Conservation (phyloP, 1,140 invertebrate species). For the Amyelois transitella region DNA sequence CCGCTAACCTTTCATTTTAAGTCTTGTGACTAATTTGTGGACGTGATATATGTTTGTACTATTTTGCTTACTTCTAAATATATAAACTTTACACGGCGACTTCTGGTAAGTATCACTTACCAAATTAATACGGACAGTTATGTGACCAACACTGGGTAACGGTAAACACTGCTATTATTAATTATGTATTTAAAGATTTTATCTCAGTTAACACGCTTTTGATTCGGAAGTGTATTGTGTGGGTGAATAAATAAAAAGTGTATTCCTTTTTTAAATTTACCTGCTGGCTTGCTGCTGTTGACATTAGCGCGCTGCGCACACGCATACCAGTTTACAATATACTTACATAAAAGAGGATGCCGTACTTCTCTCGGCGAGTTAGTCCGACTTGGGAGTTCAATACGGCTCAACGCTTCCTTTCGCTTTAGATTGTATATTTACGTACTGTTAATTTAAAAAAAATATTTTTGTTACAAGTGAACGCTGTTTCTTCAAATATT, state of each 20-base stretch:
- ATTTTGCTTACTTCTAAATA: no score
- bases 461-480: background rate
- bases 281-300: constrained; percentile 23
- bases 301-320: constrained; percentile 24
- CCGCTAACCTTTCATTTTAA: no score
- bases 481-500: background rate
- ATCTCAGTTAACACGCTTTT: constrained; percentile 27
- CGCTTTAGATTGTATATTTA: constrained; percentile 3
- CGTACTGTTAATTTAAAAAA: background rate
- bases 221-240: constrained; percentile 16
- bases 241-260: constrained; percentile 25
- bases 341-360: constrained; percentile 69
- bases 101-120: background rate
- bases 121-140: constrained; percentile 14
- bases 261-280: constrained; percentile 26
- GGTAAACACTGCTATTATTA: constrained; percentile 18
- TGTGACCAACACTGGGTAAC: constrained; percentile 17
- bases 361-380: constrained; percentile 50
- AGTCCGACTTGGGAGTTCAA: constrained; percentile 41
- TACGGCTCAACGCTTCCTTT: constrained; percentile 33
- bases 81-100: no score
- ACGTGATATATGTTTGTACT: no score
- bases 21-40: no score
- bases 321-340: constrained; percentile 58
- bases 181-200: constrained; percentile 26